Base-by-base conservation (phyloP, 2,113 vertebrate genomes). In the Catharus bicknelli region DNA sequence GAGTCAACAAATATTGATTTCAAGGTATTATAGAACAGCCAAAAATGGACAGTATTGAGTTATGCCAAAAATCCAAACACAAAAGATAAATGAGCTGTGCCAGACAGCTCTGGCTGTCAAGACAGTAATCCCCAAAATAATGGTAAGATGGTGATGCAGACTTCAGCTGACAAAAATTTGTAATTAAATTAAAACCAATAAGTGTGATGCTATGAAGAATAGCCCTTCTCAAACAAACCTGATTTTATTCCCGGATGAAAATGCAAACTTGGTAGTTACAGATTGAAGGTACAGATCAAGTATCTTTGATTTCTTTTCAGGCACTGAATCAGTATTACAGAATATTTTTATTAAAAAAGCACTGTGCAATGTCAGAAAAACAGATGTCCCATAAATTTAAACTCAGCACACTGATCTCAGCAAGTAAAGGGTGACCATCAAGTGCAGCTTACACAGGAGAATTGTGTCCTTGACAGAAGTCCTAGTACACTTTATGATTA, bases 141-240 rank as follows among this genome's bases (percentile, higher is more conserved):
- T 11, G 78, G 27, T 43, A 78, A n/a, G 9, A 45, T 48, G 40
- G 26, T 61, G 57, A 64, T 61, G 82, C 51, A 81, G 59, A 51
- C 70, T 81, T 88, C 75, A 79, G 36, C 27, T 88, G 50, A 54
- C n/a, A 90, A 76, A 79, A 94, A 62, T 20, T 9, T 72, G 11
- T 73, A 80, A 91, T 83, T 85, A 73, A 93, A 85, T 93, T 87
- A 76, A 72, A 94, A 68, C 13, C 17, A 53, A 36, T 61, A 66
- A 63, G 43, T 51, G 43, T 75, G 66, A 72, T 3, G 14, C 47
- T 42, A 11, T 11, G 22, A 81, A 78, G 48, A 67, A 87, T 21
- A 55, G 17, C 4, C 81, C 66, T 78, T 90, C 51, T 86, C n/a
- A 81, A 57, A 59, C 11, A 68, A 90, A 53, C 25, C 25, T 42